These are phyloP conservation scores for Xylocopa sonorina DNA, from an alignment of 1,140 invertebrate species.

Conservation along the genomic window DNA sequence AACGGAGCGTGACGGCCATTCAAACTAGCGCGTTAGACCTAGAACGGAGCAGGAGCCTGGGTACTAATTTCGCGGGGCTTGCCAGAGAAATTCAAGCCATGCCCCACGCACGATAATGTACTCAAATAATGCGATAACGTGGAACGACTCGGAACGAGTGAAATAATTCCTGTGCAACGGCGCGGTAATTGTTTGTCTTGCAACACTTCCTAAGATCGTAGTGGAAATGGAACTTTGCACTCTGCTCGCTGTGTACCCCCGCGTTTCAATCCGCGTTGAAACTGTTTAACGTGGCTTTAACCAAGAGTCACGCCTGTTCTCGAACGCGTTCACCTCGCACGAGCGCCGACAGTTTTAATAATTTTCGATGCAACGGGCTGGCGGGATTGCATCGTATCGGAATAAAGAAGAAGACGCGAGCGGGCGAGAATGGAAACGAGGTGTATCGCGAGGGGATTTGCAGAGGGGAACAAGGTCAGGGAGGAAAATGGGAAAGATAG, in stretches of 20 bases:
- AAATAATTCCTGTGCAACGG: conserved; percentile 64
- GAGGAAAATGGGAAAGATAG: conserved; percentile 13
- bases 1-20: conserved; percentile 59
- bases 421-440: conserved; percentile 18
- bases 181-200: conserved; percentile 45
- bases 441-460: conserved; percentile 44
- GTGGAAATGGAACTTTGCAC: background rate
- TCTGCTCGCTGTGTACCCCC: too few relatives aligned
- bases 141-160: conserved; percentile 36
- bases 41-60: conserved; percentile 35
- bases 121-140: conserved; percentile 59
- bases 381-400: conserved; percentile 5
- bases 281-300: conserved; percentile 35
- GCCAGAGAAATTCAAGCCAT: conserved; percentile 62
- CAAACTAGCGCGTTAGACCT: conserved; percentile 48
- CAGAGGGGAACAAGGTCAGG: conserved; percentile 21
- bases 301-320: conserved; percentile 24
- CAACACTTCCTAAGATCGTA: background rate
- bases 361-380: conserved; percentile 4
- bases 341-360: conserved; percentile 5
- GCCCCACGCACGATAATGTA: conserved; percentile 55
- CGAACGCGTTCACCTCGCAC: background rate
- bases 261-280: background rate
- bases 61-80: conserved; percentile 54
- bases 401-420: background rate